Base-by-base conservation (phyloP, 53 echinoderm and acorn worm species). In the Arbacia lixula region DNA sequence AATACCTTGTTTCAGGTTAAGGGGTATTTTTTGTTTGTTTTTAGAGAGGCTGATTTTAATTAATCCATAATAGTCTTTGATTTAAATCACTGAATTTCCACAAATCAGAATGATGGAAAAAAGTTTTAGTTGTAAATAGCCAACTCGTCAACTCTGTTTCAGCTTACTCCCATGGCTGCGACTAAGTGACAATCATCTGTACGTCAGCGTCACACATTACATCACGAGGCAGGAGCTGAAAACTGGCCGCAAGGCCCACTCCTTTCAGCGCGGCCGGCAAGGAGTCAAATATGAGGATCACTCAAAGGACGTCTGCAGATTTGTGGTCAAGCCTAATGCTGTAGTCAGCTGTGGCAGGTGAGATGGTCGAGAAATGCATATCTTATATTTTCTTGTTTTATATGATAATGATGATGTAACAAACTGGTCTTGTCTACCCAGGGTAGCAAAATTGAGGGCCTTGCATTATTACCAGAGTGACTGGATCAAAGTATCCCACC, bases 81-180 rank as follows among this genome's bases (percentile, higher is more conserved):
- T 17, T 62, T 31, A n/a, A 34, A 4, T 62, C 14, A 32, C n/a
- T 31, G 31, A 30, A 33, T 19, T 12, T 32, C 3, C 12, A n/a
- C 8, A 26, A 22, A 0, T 6, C 2, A 27, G 28, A 5, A 20
- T 22, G 19, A 19, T 55, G 20, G 21, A 24, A 56, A 24, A 56
- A 24, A 10, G 26, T 62, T 32, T 34, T 62, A 12, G 5, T 62
- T n/a, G 17, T 62, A 1, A 32, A 34, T 27, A 27, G 27, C 68
- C 0, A 1, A 26, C 27, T 24, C 22, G 33, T 68, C 24, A 32
- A 29, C 33, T 64, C 34, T 64, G 10, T 30, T 30, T 33, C 65
- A 81, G 82, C 14, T 49, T 81, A 43, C 46, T 81, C 2, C 82
- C 82, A 64, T 81, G 82, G 63, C 63, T 81, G 21, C 82, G 64